These are phyloP conservation scores for Octopus bimaculoides DNA, from an alignment of 1,140 invertebrate species.

Conservation along the genomic window DNA sequence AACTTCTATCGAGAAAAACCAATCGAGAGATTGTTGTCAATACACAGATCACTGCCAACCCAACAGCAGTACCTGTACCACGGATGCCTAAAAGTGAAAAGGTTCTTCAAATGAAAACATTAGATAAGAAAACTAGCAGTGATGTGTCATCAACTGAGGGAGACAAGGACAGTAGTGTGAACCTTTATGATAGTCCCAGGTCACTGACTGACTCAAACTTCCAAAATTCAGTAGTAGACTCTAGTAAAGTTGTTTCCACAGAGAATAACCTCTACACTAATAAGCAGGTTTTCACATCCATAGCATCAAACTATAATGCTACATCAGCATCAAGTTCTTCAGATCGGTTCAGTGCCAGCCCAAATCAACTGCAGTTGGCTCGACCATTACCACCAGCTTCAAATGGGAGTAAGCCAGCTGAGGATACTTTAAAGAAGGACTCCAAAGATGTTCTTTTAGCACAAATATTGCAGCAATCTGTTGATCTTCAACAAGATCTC, in stretches of 20 bases:
- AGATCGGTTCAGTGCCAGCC: background rate
- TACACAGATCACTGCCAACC: constrained; percentile 39
- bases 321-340: background rate
- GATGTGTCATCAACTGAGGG: constrained; percentile 20
- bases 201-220: constrained; percentile 29
- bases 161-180: constrained; percentile 16
- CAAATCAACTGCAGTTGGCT: constrained; percentile 16
- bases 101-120: constrained; percentile 32
- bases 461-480: constrained; percentile 50
- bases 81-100: constrained; percentile 47
- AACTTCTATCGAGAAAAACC: constrained; percentile 75
- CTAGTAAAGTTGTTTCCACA: constrained; percentile 8
- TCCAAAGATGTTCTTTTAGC: constrained; percentile 40
- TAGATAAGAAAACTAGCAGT: constrained; percentile 17
- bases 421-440: constrained; percentile 20
- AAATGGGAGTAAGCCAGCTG: constrained; percentile 17
- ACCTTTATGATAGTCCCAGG: constrained; percentile 25
- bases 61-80: constrained; percentile 45
- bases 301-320: constrained; percentile 21
- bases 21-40: constrained; percentile 65
- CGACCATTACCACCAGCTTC: constrained; percentile 22
- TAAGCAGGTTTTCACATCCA: constrained; percentile 11
- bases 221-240: constrained; percentile 25
- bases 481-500: constrained; percentile 46
- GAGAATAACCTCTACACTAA: constrained; percentile 11